Evolutionary conservation across 2,888 invertebrate species (phyloP).

Genomic region (Polydrusus pterygomalis): DNA sequence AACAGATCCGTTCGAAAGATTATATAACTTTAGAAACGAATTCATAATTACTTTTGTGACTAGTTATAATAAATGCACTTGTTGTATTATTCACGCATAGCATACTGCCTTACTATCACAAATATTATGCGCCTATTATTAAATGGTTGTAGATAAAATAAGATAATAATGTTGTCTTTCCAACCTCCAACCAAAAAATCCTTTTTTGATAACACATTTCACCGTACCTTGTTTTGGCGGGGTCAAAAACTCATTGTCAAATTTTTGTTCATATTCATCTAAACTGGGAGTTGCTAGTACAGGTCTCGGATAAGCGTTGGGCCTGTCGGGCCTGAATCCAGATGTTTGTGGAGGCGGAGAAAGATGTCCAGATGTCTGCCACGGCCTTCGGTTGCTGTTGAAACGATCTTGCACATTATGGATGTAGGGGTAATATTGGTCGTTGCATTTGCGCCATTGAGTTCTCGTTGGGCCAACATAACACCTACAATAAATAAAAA

Average conservation of each 20-base stretch:
- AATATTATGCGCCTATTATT: too few relatives aligned
- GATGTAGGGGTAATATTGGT: constrained; percentile 83
- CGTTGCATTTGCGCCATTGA: constrained; percentile 92
- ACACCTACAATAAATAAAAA: constrained; percentile 77
- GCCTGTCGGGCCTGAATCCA: constrained; percentile 66
- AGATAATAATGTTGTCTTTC: too few relatives aligned
- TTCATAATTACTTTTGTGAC: too few relatives aligned
- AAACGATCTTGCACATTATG: constrained; percentile 65
- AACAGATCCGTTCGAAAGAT: too few relatives aligned
- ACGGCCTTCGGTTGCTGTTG: constrained; percentile 55
- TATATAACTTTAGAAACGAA: too few relatives aligned
- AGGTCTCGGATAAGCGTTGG: constrained; percentile 68
- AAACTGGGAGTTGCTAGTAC: constrained; percentile 70
- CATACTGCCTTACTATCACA: too few relatives aligned
- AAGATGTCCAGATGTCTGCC: constrained; percentile 27
- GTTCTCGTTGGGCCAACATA: constrained; percentile 86
- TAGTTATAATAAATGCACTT: too few relatives aligned
- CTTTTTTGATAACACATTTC: background rate
- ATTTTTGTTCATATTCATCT: constrained; percentile 69
- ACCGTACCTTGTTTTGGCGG: constrained; percentile 72
- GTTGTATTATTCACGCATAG: too few relatives aligned
- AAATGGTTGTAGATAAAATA: too few relatives aligned
- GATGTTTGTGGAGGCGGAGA: constrained; percentile 58
- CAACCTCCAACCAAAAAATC: too few relatives aligned
- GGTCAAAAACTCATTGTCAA: constrained; percentile 71